A percentile compares a stretch with the other conserved stretches of the same genome.
Evolutionary conservation across 2,888 invertebrate species (phyloP).

Genomic region (Biston stratarius): DNA sequence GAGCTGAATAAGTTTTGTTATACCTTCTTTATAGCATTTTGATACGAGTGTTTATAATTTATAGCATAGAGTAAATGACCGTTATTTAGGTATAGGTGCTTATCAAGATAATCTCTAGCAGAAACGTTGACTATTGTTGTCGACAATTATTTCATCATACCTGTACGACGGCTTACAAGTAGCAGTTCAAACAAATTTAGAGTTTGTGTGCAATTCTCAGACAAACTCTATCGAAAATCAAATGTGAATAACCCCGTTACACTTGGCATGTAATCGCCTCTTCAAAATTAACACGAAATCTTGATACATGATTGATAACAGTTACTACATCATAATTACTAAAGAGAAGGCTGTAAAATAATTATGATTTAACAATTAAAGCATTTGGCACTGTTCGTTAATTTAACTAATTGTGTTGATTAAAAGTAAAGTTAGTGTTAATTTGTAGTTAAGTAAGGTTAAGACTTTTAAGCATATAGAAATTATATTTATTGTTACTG

Average conservation of each 20-base stretch:
- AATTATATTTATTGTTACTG: too few species aligned
- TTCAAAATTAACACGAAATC: slow-evolving; percentile 19
- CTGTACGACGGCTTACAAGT: neutral
- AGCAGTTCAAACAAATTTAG: slow-evolving; percentile 8
- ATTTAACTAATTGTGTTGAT: too few species aligned
- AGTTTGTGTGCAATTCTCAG: slow-evolving; percentile 10
- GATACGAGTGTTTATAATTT: too few species aligned
- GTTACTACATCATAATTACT: slow-evolving; percentile 21
- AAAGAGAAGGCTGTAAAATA: neutral
- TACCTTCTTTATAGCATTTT: too few species aligned
- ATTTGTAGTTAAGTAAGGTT: too few species aligned
- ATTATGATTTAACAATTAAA: neutral
- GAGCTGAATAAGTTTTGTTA: too few species aligned
- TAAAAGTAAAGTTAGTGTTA: too few species aligned
- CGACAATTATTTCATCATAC: slow-evolving; percentile 7
- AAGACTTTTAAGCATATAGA: too few species aligned
- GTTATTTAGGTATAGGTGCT: too few species aligned
- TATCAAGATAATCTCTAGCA: neutral
- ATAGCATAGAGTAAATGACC: too few species aligned
- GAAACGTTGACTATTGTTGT: neutral
- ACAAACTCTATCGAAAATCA: slow-evolving; percentile 9
- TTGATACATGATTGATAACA: slow-evolving; percentile 22
- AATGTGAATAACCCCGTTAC: slow-evolving; percentile 6
- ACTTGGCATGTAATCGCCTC: slow-evolving; percentile 7
- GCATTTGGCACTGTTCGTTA: too few species aligned